These are phyloP conservation scores for Thymallus thymallus DNA, from an alignment of 2,113 vertebrate genomes.

Conservation along the genomic window DNA sequence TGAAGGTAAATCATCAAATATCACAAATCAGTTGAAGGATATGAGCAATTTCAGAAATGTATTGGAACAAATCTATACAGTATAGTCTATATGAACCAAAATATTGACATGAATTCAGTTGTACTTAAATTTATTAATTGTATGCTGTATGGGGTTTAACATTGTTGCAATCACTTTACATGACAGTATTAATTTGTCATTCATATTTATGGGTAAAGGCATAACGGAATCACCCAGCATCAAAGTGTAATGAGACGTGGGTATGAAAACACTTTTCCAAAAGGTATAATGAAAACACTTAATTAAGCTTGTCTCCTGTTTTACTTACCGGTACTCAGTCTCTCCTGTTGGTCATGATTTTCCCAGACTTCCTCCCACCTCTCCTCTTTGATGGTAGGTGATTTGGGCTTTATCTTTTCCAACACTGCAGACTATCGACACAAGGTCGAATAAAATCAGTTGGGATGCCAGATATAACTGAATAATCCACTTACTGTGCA, in stretches of 20 bases:
- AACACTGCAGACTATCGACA: not conserved
- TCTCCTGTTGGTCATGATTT: constrained; percentile 14
- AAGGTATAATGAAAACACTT: not conserved
- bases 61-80: not conserved
- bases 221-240: too few species aligned
- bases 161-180: not conserved
- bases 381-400: constrained; percentile 56
- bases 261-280: not conserved
- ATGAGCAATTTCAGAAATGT: not conserved
- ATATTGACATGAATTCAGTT: too few species aligned
- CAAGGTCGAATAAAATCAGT: not conserved
- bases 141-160: too few species aligned
- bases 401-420: not conserved
- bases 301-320: too few species aligned
- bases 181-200: not conserved
- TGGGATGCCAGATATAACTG: not conserved
- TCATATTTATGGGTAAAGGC: not conserved
- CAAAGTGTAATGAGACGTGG: too few species aligned
- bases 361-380: constrained; percentile 46
- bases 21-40: too few species aligned
- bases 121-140: too few species aligned
- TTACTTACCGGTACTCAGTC: constrained; percentile 23
- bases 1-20: too few species aligned
- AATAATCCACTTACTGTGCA: not conserved
- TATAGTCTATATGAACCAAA: too few species aligned